Conservation (phyloP, 2,888 invertebrate species). For the Serrognathus titanus region DNA sequence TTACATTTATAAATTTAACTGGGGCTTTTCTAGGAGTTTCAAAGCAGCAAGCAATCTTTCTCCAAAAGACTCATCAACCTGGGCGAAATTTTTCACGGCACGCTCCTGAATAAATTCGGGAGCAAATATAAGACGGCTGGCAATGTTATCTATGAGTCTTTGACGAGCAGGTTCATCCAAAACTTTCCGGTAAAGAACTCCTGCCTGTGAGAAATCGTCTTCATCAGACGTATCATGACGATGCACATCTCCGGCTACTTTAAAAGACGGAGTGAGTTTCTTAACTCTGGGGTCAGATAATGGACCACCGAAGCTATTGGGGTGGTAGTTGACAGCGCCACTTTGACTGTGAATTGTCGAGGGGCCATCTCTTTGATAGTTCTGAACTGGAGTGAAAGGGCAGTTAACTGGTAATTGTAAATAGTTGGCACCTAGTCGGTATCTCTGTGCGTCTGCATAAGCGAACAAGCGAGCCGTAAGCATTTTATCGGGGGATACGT, state of each 20-base stretch:
- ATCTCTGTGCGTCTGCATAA: constrained; percentile 89
- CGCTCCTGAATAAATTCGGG: constrained; percentile 85
- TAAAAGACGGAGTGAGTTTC: constrained; percentile 57
- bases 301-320: constrained; percentile 93
- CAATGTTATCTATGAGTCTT: constrained; percentile 76
- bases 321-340: constrained; percentile 91
- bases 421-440: constrained; percentile 88
- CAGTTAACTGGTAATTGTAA: constrained; percentile 94
- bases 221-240: constrained; percentile 80
- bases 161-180: constrained; percentile 54
- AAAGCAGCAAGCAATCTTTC: constrained; percentile 61
- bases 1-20: constrained; percentile 27
- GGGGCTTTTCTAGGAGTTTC: constrained; percentile 24
- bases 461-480: constrained; percentile 82
- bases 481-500: constrained; percentile 93
- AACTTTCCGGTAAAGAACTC: constrained; percentile 70
- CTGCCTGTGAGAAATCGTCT: constrained; percentile 87
- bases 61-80: constrained; percentile 79
- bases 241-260: constrained; percentile 70
- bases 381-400: constrained; percentile 69
- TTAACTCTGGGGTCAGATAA: constrained; percentile 65
- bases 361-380: constrained; percentile 90
- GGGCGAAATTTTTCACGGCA: constrained; percentile 76
- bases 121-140: constrained; percentile 71
- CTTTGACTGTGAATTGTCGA: constrained; percentile 77